Evolutionary conservation across 2,888 invertebrate species (phyloP).

Genomic region (Phlogophora meticulosa): DNA sequence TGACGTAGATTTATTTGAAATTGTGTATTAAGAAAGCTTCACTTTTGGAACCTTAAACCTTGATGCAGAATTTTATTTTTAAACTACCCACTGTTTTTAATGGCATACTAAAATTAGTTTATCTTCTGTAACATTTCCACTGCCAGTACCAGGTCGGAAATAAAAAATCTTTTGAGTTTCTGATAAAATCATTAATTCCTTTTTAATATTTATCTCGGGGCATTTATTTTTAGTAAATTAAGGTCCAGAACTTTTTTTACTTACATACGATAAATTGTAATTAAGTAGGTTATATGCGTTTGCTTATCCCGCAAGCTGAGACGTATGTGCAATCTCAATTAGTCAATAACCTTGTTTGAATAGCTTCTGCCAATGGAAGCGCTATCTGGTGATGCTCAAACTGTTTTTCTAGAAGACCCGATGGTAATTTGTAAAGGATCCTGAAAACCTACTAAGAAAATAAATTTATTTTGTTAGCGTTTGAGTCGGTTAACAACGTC

Average conservation of each 20-base stretch:
- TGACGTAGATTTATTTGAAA: background rate
- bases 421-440: background rate
- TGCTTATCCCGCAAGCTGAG: conserved; percentile 3
- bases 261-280: background rate
- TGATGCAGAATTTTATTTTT: too few species aligned
- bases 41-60: too few species aligned
- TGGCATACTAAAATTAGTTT: too few species aligned
- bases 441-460: background rate
- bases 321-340: conserved; percentile 53
- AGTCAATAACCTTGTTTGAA: conserved; percentile 59
- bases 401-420: background rate
- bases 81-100: too few species aligned
- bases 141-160: background rate
- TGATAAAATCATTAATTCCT: background rate
- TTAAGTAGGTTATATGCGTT: background rate
- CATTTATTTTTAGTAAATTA: background rate
- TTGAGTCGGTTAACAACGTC: too few species aligned
- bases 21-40: background rate
- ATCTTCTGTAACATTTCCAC: background rate
- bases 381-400: conserved; percentile 28
- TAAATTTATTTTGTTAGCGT: too few species aligned
- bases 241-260: background rate
- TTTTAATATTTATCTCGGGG: background rate
- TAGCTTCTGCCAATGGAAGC: conserved; percentile 59
- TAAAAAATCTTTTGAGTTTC: background rate